Percentiles rank a stretch among this genome's conserved stretches.
Conservation (phyloP, 2,888 invertebrate species). For the Hydrotaea cyrtoneurina region DNA sequence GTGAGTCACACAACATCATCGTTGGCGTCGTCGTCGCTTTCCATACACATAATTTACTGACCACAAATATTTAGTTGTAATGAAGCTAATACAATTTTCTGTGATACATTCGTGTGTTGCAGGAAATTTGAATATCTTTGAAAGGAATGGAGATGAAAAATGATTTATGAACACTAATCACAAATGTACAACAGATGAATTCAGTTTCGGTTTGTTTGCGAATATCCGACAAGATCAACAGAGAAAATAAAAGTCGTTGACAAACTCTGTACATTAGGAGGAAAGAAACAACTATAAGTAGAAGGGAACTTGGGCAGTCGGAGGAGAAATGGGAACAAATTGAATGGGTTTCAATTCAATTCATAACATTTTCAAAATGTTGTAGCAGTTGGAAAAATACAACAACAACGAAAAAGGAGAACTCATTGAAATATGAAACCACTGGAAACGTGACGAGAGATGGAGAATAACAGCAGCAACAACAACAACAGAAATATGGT, state of each 20-base stretch:
- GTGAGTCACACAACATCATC: constrained; percentile 21
- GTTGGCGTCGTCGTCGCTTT: neutral
- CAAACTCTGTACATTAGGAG: neutral
- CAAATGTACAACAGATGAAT: neutral
- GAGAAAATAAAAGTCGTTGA: neutral
- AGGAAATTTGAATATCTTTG: constrained; percentile 19
- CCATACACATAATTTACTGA: constrained; percentile 37
- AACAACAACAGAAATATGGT: constrained; percentile 47
- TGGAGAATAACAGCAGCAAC: constrained; percentile 25
- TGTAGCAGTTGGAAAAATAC: constrained; percentile 1
- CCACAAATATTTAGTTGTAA: constrained; percentile 63
- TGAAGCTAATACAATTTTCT: constrained; percentile 46
- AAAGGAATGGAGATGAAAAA: neutral
- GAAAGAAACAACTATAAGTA: neutral
- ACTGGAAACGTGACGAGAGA: constrained; percentile 50
- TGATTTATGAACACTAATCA: constrained; percentile 6
- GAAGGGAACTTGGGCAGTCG: neutral
- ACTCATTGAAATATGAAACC: constrained; percentile 65
- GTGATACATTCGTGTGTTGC: neutral
- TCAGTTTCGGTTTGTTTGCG: neutral
- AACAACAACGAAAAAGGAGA: constrained; percentile 6
- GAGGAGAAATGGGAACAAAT: constrained; percentile 8
- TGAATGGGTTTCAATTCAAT: constrained; percentile 13
- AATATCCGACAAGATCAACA: neutral
- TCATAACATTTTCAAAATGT: neutral